These are phyloP conservation scores for Bubo blakistoni DNA, from an alignment of 2,113 vertebrate genomes.

Conservation along the genomic window DNA sequence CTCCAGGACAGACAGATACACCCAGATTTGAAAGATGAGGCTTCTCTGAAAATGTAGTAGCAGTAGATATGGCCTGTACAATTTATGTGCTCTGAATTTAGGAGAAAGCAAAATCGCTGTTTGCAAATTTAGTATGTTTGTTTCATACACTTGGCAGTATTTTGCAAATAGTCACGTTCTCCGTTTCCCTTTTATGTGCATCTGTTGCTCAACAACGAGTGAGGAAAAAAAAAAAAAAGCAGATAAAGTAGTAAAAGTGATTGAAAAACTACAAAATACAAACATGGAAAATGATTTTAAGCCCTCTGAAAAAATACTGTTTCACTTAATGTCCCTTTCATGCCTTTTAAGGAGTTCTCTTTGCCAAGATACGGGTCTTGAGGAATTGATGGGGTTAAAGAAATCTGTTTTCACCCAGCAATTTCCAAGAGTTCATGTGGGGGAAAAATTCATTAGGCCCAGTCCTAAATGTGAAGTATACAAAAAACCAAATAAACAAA, in stretches of 20 bases:
- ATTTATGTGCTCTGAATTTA: not conserved
- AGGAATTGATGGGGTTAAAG: not conserved
- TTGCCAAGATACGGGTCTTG: not conserved
- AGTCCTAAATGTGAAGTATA: not conserved
- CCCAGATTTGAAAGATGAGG: not conserved
- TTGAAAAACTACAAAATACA: not conserved
- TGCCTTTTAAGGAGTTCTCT: not conserved
- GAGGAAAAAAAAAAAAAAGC: not conserved
- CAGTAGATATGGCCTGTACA: not conserved
- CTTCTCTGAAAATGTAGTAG: not conserved
- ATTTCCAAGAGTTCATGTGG: not conserved
- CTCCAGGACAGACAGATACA: not conserved
- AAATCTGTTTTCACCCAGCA: not conserved
- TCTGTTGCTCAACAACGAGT: slow-evolving; percentile 9
- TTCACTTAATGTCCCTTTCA: not conserved
- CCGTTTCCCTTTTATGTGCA: not conserved
- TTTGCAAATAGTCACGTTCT: slow-evolving; percentile 1
- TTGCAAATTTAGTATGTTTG: not conserved
- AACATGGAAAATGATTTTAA: not conserved
- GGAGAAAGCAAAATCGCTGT: not conserved
- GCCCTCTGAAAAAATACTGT: not conserved
- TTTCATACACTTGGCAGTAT: not conserved
- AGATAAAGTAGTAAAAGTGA: not conserved
- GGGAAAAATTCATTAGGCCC: not conserved
- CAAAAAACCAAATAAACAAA: not conserved